These are phyloP conservation scores for Nicator chloris DNA, from an alignment of 2,113 vertebrate species.

Conservation along the genomic window DNA sequence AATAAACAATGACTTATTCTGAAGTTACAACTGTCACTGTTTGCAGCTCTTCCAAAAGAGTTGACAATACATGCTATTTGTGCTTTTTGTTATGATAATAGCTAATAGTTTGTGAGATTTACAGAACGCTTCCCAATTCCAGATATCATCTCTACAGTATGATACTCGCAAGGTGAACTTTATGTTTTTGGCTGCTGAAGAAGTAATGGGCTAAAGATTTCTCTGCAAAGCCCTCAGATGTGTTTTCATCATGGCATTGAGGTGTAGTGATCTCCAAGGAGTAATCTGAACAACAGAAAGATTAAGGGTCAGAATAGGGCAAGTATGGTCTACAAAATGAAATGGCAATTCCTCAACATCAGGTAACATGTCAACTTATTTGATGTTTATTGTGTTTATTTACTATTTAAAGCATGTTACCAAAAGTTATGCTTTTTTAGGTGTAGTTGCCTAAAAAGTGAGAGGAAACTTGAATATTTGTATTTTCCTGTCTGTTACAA, in stretches of 20 bases:
- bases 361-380: not conserved
- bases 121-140: not conserved
- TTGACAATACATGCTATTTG: fast-evolving
- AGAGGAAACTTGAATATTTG: not conserved
- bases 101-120: not conserved
- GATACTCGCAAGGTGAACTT: not conserved
- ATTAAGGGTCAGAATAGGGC: not conserved
- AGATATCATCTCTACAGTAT: not conserved
- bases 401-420: not conserved
- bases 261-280: not conserved
- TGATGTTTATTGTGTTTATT: not conserved
- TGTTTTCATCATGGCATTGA: not conserved
- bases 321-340: not conserved
- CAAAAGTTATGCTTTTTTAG: fast-evolving
- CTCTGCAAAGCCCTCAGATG: not conserved
- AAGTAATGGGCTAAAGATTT: not conserved
- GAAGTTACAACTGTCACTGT: not conserved
- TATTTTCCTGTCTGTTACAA: not conserved
- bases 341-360: not conserved
- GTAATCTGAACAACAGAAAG: not conserved
- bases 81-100: not conserved
- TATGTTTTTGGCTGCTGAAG: not conserved
- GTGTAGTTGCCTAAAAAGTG: not conserved
- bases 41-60: not conserved
- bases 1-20: not conserved